Evolutionary conservation across 2,113 vertebrate species (phyloP).

Genomic region (Sylvilagus bachmani): DNA sequence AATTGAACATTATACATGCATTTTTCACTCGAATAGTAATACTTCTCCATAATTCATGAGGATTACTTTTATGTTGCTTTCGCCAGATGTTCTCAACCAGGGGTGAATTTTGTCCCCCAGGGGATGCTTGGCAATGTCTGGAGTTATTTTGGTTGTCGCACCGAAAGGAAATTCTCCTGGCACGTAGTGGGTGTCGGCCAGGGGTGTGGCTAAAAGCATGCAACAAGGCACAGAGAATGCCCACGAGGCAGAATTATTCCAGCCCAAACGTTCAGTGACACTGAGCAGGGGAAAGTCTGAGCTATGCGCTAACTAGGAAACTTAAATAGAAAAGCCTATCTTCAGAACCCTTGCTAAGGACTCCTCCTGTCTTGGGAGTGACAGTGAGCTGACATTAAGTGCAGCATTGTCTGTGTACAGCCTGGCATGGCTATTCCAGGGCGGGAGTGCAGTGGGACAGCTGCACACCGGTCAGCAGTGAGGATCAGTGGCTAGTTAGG

Average conservation of each 20-base stretch:
- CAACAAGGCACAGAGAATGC: accelerated
- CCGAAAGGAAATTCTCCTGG: neutral
- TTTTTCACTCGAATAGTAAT: neutral
- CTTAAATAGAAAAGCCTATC: neutral
- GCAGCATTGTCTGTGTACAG: accelerated
- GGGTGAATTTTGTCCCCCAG: neutral
- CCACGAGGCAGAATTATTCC: neutral
- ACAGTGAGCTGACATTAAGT: neutral
- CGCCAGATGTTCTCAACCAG: neutral
- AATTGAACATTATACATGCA: neutral
- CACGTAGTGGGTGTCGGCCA: neutral
- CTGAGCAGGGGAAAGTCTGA: neutral
- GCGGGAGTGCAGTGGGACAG: neutral
- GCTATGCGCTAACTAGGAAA: neutral
- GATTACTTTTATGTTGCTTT: neutral
- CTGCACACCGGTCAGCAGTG: accelerated
- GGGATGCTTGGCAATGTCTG: neutral
- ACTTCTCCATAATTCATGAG: neutral
- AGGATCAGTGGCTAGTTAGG: neutral
- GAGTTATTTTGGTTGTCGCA: neutral
- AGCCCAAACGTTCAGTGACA: accelerated
- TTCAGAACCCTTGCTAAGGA: neutral
- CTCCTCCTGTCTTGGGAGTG: neutral
- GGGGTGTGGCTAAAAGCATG: accelerated
- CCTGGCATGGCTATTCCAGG: neutral